phyloP scores from a whole-genome alignment of 2,113 vertebrate species.

The Cyprinodon brontotheroides region DNA sequence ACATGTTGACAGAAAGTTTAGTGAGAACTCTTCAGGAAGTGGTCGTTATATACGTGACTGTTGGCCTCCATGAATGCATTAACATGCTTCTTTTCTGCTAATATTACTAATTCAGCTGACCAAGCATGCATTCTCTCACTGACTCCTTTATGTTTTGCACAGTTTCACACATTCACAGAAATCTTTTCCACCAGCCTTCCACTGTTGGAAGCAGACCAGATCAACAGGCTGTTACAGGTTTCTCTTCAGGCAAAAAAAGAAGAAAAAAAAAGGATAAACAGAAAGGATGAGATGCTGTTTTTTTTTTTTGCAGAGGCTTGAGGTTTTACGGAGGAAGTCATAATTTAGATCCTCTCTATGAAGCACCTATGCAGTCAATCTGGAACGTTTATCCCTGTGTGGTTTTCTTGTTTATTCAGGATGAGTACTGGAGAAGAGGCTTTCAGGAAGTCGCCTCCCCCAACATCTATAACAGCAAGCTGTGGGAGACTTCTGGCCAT shows the following conservation, averaged over 20 bases:
- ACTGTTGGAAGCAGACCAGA: conserved; percentile 5
- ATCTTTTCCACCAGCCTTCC: conserved; percentile 11
- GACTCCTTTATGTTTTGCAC: conserved; percentile 5
- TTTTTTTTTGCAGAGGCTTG: not conserved
- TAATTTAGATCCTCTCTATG: not conserved
- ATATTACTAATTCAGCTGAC: not conserved
- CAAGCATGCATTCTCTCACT: conserved; percentile 3
- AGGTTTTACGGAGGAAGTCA: conserved; percentile 7
- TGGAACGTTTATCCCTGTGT: conserved; percentile 1
- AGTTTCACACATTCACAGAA: conserved; percentile 15
- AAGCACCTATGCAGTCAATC: conserved; percentile 17
- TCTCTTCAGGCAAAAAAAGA: not conserved
- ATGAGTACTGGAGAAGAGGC: conserved; percentile 85
- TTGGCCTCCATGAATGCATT: not conserved
- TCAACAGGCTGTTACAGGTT: conserved; percentile 8
- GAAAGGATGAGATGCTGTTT: conserved; percentile 16
- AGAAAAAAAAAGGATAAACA: conserved; percentile 29
- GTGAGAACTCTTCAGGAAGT: not conserved
- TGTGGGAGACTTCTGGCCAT: conserved; percentile 94
- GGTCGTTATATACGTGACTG: not conserved
- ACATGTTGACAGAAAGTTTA: conserved; percentile 5
- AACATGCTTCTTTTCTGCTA: not conserved
- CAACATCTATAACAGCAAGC: conserved; percentile 90
- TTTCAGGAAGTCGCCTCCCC: conserved; percentile 94
- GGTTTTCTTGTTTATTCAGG: conserved; percentile 72